These are phyloP conservation scores for Nasonia vitripennis DNA, from an alignment of 1,140 invertebrate species.

Conservation along the genomic window DNA sequence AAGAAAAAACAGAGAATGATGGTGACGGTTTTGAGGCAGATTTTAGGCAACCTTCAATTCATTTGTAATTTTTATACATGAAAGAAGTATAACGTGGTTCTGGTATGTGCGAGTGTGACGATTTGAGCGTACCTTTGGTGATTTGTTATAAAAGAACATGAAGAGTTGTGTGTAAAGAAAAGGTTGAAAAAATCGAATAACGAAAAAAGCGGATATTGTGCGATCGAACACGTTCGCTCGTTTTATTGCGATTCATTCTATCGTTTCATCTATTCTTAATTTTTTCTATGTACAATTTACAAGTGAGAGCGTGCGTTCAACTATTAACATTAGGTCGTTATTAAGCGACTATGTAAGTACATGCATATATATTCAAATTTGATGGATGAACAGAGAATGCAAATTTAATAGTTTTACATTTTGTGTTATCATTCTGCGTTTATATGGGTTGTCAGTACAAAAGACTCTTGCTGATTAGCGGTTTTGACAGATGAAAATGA, in stretches of 20 bases:
- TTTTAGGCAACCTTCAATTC: conserved; percentile 27
- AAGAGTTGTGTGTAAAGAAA: conserved; percentile 10
- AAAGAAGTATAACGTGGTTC: conserved; percentile 20
- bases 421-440: conserved; percentile 6
- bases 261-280: neutral
- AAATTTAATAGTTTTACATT: conserved; percentile 12
- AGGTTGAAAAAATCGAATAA: neutral
- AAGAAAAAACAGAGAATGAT: neutral
- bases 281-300: conserved; percentile 30
- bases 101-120: conserved; percentile 23
- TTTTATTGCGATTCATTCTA: neutral
- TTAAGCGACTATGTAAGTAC: neutral
- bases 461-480: conserved; percentile 7
- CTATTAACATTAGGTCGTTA: conserved; percentile 28
- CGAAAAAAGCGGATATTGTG: conserved; percentile 2
- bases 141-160: neutral
- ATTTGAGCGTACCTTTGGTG: neutral
- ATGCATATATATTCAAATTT: neutral
- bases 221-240: neutral
- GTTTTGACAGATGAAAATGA: conserved; percentile 23
- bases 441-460: conserved; percentile 10
- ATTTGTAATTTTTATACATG: conserved; percentile 45
- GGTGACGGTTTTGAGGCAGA: neutral
- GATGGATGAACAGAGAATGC: neutral
- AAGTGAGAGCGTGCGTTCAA: conserved; percentile 14